Base-by-base conservation (phyloP, 2,113 vertebrate genomes). In the Tragelaphus scriptus region DNA sequence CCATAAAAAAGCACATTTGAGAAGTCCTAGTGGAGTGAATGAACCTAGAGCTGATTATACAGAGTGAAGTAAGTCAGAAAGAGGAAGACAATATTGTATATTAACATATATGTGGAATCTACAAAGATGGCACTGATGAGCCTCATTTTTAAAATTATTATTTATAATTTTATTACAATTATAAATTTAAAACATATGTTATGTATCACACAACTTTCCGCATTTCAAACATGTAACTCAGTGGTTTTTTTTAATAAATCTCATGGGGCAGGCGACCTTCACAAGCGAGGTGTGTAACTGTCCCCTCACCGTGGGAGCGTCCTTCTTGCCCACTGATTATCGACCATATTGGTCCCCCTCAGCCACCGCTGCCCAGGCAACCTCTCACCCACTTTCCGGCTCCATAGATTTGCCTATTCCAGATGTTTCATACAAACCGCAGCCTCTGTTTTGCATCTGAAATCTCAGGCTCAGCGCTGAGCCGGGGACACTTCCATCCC, bases 401-500 rank as follows among this genome's bases (percentile, higher is more conserved):
- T n/a, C 51, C 19, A 36, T 14, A 36, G 51, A 8, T 36, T 56
- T 36, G 32, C 51, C 81, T 36, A 5, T 25, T 56, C 12, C 7
- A 0, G 30, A 15, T 0, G 2, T 55, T 36, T 36, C 32, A 9
- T 55, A 55, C 9, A n/a, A 55, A 8, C 17, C 1, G 2, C 12
- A 5, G 32, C 81, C 32, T 55, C 4, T 1, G 0, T 14, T 36
- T 84, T 36, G 81, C 81, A 84, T 56, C 51, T 14, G 81, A 36
- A 84, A 36, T 9, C 51, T 55, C 81, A 36, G 51, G 49, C 49
- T 82, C 80, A 32, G 30, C 32, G 14, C 16, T 32, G 5, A 6
- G 17, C 47, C 3, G 2, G 11, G 19, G 32, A 12, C 15, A n/a
- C 11, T 6, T n/a, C 80, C 32, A 51, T 55, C 14, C 51, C 21